A percentile compares a stretch with the other conserved stretches of the same genome.
phyloP scores from a whole-genome alignment of 2,888 invertebrate genomes.

The Torymus texanus region DNA sequence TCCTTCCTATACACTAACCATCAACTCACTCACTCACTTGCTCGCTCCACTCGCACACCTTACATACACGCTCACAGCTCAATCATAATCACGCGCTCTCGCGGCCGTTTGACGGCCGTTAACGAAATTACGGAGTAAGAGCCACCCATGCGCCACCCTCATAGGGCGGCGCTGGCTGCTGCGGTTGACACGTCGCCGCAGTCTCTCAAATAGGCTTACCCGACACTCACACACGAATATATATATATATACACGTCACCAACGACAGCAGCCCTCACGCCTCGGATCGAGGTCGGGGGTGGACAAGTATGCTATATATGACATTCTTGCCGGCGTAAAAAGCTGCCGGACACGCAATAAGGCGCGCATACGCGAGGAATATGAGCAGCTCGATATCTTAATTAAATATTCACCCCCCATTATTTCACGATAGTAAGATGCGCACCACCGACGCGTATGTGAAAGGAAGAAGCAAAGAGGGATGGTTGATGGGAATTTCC shows the following conservation, averaged over 20 bases:
- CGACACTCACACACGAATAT: neutral
- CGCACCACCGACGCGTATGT: too few relatives aligned
- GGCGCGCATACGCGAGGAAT: neutral
- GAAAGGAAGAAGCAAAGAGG: neutral
- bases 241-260: too few relatives aligned
- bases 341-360: constrained; percentile 19
- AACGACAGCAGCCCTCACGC: too few relatives aligned
- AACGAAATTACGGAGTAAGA: constrained; percentile 25
- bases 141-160: neutral
- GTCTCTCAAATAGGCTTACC: constrained; percentile 3
- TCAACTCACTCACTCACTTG: too few relatives aligned
- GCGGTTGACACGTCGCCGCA: neutral
- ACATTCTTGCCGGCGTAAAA: constrained; percentile 32
- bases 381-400: constrained; percentile 16
- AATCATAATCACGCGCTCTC: too few relatives aligned
- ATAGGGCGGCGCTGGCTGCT: too few relatives aligned
- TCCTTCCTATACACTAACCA: too few relatives aligned
- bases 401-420: constrained; percentile 44
- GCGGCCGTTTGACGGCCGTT: constrained; percentile 5
- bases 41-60: too few relatives aligned
- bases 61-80: too few relatives aligned
- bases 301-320: constrained; percentile 34
- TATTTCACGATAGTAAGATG: constrained; percentile 4
- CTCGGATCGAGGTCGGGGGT: neutral
- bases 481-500: neutral